Conservation (phyloP, 2,797 vertebrate species). For the Pyrocephalus nanus region DNA sequence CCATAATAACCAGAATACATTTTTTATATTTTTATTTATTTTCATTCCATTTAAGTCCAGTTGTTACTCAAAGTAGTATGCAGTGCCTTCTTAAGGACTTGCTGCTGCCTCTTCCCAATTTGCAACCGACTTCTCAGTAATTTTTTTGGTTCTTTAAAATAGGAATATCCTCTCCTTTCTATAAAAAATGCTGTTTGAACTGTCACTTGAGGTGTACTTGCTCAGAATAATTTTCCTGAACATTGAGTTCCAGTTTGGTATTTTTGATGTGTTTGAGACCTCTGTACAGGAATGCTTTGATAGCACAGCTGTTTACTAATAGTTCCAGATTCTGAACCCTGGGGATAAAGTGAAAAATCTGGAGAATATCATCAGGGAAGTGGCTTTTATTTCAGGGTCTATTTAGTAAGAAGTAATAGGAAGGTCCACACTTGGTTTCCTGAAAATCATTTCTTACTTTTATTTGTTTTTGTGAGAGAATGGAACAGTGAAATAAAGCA, state of each 20-base stretch:
- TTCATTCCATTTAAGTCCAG: background rate
- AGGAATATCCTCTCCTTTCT: background rate
- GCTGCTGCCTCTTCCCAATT: background rate
- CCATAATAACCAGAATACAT: background rate
- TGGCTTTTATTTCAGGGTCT: background rate
- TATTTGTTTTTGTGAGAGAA: background rate
- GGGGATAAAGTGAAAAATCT: slow-evolving; percentile 14
- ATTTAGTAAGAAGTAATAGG: background rate
- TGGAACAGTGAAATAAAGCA: background rate
- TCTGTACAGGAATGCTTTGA: slow-evolving; percentile 33
- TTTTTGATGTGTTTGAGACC: slow-evolving; percentile 5
- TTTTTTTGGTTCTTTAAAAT: background rate
- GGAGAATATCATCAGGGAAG: background rate
- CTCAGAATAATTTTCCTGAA: background rate
- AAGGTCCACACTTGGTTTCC: background rate
- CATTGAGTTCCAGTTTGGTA: background rate
- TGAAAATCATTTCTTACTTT: background rate
- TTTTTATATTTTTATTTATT: background rate
- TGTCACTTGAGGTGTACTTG: background rate
- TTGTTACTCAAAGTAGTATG: background rate
- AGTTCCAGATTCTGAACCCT: slow-evolving; percentile 11
- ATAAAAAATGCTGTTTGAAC: background rate
- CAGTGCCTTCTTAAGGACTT: background rate
- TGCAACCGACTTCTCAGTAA: background rate
- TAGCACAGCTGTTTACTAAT: slow-evolving; percentile 46